A percentile compares a stretch with the other conserved stretches of the same genome.
phyloP scores from a whole-genome alignment of 2,797 vertebrate species.

The Petrocephalus sullivani region DNA sequence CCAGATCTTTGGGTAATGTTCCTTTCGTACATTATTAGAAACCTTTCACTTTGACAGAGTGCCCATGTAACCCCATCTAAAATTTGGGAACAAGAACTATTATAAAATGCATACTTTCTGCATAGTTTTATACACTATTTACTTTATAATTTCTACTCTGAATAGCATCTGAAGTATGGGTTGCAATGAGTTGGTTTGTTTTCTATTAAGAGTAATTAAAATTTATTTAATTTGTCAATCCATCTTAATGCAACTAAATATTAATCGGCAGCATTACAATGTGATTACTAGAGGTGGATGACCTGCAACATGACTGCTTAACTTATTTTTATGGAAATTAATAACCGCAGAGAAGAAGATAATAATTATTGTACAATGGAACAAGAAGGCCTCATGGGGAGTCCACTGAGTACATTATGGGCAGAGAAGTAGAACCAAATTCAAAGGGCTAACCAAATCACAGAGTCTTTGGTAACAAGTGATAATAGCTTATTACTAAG shows the following conservation, averaged over 20 bases:
- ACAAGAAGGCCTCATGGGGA: background rate
- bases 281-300: background rate
- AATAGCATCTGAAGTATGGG: background rate
- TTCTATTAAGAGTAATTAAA: background rate
- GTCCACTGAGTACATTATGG: background rate
- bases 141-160: background rate
- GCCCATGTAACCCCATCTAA: conserved; percentile 19
- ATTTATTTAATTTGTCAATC: background rate
- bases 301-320: background rate
- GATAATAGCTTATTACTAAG: background rate
- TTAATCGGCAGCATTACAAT: background rate
- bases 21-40: conserved; percentile 41
- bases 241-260: background rate
- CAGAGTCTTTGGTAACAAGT: background rate
- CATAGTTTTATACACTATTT: background rate
- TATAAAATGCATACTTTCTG: background rate
- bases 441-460: background rate
- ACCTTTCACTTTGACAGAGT: conserved; percentile 65
- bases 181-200: background rate
- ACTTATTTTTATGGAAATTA: background rate
- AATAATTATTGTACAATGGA: background rate
- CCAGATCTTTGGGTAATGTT: conserved; percentile 14
- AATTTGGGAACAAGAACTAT: conserved; percentile 4
- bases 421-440: background rate
- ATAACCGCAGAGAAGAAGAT: background rate